Base-by-base conservation (phyloP, 1,140 invertebrate genomes). In the Dufourea novaeangliae region DNA sequence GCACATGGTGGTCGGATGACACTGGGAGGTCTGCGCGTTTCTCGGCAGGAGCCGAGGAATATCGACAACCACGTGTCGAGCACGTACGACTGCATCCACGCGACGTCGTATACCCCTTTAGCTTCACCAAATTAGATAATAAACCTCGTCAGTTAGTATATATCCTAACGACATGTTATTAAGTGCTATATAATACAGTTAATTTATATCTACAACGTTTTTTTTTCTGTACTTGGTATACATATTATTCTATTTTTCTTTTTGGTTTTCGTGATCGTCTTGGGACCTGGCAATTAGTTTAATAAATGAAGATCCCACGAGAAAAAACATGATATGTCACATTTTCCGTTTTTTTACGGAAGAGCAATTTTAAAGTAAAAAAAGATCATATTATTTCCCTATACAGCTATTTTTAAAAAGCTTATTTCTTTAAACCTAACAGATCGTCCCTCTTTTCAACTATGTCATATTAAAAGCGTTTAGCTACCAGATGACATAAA, bases 31-130 rank as follows among this genome's bases (percentile, higher is more conserved):
- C 79, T 69, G 56, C 46, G 54, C 46, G 54, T 76, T 44, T 62
- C 84, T 84, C 84, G 73, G 84, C 83, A 85, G 84, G 84, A 85
- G 84, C 70, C 84, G 50, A n/a, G 54, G 79, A 71, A 57, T 78
- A 73, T 78, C 37, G 61, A 52, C 52, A 70, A 70, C 57, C 83
- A 85, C 74, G 66, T 85, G 78, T 81, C 73, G 52, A 64, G 69
- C 62, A 71, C 44, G 44, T 84, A 62, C 46, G 39, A 64, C 39
- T 41, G 27, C 32, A 63, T 68, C 37, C 73, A 69, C 41, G 41
- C 37, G 27, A 29, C 62, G 27, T 32, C 62, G 22, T n/a, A 44
- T 63, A 63, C 22, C 17, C 27, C 41, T 67, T 54, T 61, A 20
- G 14, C 34, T 46, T 64, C 27, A 32, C 59, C 17, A 56, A 78